Base-by-base conservation (phyloP, 2,797 vertebrate genomes). In the Aulostomus chinensis region DNA sequence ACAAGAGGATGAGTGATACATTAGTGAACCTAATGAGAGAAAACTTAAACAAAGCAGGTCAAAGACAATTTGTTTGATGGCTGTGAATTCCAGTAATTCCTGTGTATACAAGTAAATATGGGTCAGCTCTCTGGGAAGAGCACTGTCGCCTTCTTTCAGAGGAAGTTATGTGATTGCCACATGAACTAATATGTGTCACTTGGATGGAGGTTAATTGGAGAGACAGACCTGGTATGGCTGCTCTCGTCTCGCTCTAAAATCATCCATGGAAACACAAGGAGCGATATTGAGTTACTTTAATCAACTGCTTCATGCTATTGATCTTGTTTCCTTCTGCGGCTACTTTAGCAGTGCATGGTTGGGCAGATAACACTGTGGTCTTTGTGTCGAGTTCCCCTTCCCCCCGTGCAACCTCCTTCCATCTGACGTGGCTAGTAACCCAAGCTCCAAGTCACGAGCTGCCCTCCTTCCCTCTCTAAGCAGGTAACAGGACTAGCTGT, bases 201-300 rank as follows among this genome's bases (percentile, higher is more conserved):
- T 34, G 28, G 54, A 29, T 66, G 52, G 21, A 38, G 49, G 53
- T 56, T 58, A 59, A 72, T 78, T 54, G 62, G 47, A 11, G 31
- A 31, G 52, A 18, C 13, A 32, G 36, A 56, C 51, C 45, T 37
- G 20, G 26, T 33, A 20, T 38, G 58, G 56, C 63, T 15, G 24
- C 49, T 56, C 46, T 43, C 29, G 16, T 45, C 45, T 41, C 36
- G 21, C 29, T 73, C 68, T 79, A 73, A 86, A 81, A 82, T 68
- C 76, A 76, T 80, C 81, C 69, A 47, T 58, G 76, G 80, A 84
- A 86, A 79, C 58, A 29, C 38, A 57, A 83, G 76, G 72, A 38
- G 48, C 68, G 73, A 84, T 85, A 88, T 86, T 76, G 68, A 85
- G 75, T 88, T 85, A 83, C 82, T 74, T 75, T 82, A 84, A 86